Evolutionary conservation across 2,888 invertebrate species (phyloP), one percentile per base, ranked within the genome.

Genomic region (Argyresthia albistria): DNA sequence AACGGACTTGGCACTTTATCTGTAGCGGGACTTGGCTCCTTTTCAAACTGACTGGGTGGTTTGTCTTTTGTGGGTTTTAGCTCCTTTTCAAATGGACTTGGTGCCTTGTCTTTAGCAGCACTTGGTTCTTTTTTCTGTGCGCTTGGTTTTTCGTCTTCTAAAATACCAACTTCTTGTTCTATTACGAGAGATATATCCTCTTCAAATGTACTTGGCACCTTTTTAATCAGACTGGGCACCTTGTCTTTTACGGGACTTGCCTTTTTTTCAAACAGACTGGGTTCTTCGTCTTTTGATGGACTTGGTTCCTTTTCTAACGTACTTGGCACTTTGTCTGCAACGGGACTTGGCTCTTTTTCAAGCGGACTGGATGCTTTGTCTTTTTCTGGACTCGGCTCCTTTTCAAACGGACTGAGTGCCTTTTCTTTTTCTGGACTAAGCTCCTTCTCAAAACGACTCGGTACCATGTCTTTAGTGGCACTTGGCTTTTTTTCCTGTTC

Each of bases 311-410:
- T 39, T 39, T 39, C 39, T 8, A 46, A 48, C 11, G 25, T 25
- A 6, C 25, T 6, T 4, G 25, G 25, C 6, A 4, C 3, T 25
- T 25, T 25, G 25, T 25, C 25, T 25, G 37, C 35, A 3, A 10
- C 46, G 8, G 50, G 53, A 11, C 50, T 53, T 0, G 37, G 8
- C 25, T 60, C 46, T 55, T 53, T 54, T 58, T 52, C 55, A 39
- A 39, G 8, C 8, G 39, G 39, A n/a, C 39, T 39, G 9, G 39
- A n/a, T 8, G 39, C n/a, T 39, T n/a, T n/a, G 8, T 39, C 39
- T 39, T 39, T 39, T 8, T 6, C 8, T 11, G 39, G n/a, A 8
- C 39, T 39, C 1, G 39, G 4, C 9, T 45, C 45, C 14, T 45
- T 45, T 25, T 25, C 25, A 25, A 25, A 25, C 2, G 6, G 25